Evolutionary conservation across 1,140 invertebrate species (phyloP).

Genomic region (Panagrolaimus sp.): DNA sequence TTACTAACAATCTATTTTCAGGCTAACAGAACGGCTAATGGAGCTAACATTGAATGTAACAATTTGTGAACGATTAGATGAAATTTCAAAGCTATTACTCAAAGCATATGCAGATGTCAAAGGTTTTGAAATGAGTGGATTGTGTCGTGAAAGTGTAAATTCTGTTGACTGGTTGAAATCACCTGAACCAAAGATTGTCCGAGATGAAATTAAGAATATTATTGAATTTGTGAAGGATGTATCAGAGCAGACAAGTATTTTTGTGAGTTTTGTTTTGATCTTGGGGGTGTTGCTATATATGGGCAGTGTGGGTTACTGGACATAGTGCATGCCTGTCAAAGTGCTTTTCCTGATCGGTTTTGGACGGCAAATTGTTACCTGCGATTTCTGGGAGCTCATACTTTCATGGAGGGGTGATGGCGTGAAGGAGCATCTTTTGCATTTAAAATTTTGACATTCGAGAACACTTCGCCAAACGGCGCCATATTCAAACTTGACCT

Average conservation of each 20-base stretch:
- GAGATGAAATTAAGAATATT: constrained; percentile 13
- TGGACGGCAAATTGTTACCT: no score
- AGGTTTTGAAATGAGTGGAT: background rate
- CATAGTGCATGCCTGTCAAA: no score
- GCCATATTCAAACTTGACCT: no score
- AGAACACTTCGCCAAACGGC: no score
- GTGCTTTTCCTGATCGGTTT: no score
- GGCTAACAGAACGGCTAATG: background rate
- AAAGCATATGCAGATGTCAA: background rate
- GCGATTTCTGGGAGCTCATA: no score
- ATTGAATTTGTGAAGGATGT: background rate
- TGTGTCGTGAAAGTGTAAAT: background rate
- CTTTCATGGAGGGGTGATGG: no score
- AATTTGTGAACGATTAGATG: background rate
- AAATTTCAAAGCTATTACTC: background rate
- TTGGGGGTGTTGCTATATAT: background rate
- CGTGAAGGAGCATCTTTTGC: no score
- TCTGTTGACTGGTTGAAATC: background rate
- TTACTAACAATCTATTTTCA: no score
- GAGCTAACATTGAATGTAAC: background rate
- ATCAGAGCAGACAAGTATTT: background rate
- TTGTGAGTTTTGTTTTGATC: background rate
- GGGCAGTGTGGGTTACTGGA: no score
- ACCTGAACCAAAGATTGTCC: constrained; percentile 12
- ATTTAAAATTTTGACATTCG: no score